Evolutionary conservation across 2,888 invertebrate genomes (phyloP), one percentile per base, ranked within the genome.

Genomic region (Amphipyra berbera): DNA sequence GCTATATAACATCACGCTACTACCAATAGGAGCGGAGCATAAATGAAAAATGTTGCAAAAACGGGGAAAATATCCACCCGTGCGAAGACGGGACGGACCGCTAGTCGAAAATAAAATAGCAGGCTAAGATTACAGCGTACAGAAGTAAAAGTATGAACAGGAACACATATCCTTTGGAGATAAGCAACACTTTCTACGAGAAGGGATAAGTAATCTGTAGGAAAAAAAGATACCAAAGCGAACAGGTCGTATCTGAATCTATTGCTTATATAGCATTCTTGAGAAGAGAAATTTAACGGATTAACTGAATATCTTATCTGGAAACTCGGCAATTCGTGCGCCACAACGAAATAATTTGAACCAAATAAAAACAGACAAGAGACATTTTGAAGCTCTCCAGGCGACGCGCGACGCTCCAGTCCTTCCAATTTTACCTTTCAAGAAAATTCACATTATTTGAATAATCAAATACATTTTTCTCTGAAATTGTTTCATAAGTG

Each of bases 391-490:
- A 21, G 7, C 27, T 37, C 62, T 49, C 35, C 9, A 30, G 15
- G 46, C 50, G 46, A 42, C 71, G 47, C 54, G 46, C 50, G 46
- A 42, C 71, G 47, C 54, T 27, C 30, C 15, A 37, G 50, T 44
- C 37, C 13, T 71, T 14, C 40, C 71, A 63, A 71, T 68, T 63
- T 66, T 30, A 44, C 14, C 41, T 47, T 61, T 41, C 21, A 13
- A 47, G 57, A 57, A 69, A 69, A 61, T 61, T 61, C 53, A 47
- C 63, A 61, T 64, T 67, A 64, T 74, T 76, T 72, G 61, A 76
- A 73, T 76, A 72, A 76, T 76, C 61, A 48, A 68, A 73, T 68
- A 56, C 27, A 64, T 42, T 42, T 61, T 54, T 27, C 47, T 58
- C 33, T 9, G 33, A 52, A 62, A 53, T 53, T 49, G 45, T 65